Percentiles rank a stretch among this genome's conserved stretches.
These are phyloP conservation scores for Gymnocephalus cernua DNA, from an alignment of 2,113 vertebrate genomes.

Conservation along the genomic window DNA sequence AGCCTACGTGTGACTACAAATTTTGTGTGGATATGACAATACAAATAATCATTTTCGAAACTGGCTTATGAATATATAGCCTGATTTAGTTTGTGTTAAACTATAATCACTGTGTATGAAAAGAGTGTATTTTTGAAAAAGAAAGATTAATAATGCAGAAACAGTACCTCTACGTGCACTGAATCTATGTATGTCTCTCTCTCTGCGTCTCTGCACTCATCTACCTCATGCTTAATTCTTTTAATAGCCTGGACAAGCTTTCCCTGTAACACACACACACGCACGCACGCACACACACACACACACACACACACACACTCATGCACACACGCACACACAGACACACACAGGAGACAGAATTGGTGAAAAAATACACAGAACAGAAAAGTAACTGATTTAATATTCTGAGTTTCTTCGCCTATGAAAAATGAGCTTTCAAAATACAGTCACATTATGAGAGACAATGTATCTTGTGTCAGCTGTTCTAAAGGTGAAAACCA, in stretches of 20 bases:
- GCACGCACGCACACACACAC: slow-evolving; percentile 44
- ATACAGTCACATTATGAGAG: neutral
- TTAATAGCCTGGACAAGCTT: slow-evolving; percentile 84
- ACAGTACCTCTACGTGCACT: slow-evolving; percentile 78
- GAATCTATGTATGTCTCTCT: slow-evolving; percentile 73
- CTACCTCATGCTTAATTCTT: slow-evolving; percentile 84
- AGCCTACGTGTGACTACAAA: neutral
- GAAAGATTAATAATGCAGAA: slow-evolving; percentile 29
- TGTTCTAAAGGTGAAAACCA: slow-evolving; percentile 19
- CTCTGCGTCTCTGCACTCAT: slow-evolving; percentile 82
- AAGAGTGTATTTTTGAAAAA: neutral
- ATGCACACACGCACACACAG: slow-evolving; percentile 34
- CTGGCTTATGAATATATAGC: neutral
- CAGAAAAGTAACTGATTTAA: slow-evolving; percentile 14
- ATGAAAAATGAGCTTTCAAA: slow-evolving; percentile 3
- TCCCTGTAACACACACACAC: slow-evolving; percentile 73
- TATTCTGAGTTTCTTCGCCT: neutral
- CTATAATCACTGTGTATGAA: neutral
- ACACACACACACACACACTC: slow-evolving; percentile 48
- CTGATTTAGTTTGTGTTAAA: neutral
- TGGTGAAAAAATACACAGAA: neutral
- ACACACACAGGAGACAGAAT: slow-evolving; percentile 22
- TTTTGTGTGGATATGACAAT: neutral
- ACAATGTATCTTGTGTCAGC: neutral
- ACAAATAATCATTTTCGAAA: neutral